phyloP scores from a whole-genome alignment of 2,888 invertebrate genomes.

The Dyspetes luteomarginatus region DNA sequence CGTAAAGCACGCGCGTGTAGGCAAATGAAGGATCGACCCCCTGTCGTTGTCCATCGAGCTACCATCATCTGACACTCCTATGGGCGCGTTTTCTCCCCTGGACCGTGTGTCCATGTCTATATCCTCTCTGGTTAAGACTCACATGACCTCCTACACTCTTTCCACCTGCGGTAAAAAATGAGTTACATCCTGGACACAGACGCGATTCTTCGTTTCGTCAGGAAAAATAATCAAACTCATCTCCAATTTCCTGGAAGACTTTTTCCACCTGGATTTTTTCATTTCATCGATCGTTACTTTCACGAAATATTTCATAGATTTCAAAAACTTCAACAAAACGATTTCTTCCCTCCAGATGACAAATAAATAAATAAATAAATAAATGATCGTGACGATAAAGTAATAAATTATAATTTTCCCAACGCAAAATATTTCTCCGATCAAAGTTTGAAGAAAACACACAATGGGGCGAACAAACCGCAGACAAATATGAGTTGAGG shows the following conservation, averaged over 20 bases:
- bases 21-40: slow-evolving; percentile 38
- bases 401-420: not conserved
- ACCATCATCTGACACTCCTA: slow-evolving; percentile 53
- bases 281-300: slow-evolving; percentile 8
- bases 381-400: not conserved
- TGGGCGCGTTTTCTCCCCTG: slow-evolving; percentile 29
- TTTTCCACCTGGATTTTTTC: slow-evolving; percentile 17
- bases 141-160: slow-evolving; percentile 66
- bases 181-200: slow-evolving; percentile 73
- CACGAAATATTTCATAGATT: not conserved
- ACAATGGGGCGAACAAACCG: slow-evolving; percentile 10
- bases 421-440: not conserved
- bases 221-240: slow-evolving; percentile 64
- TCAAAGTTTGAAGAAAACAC: too few relatives aligned
- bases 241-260: slow-evolving; percentile 52
- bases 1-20: slow-evolving; percentile 23
- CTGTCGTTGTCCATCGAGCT: slow-evolving; percentile 54
- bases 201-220: slow-evolving; percentile 57
- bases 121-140: slow-evolving; percentile 54
- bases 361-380: not conserved
- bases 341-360: not conserved
- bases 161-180: slow-evolving; percentile 71
- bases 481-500: slow-evolving; percentile 51
- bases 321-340: not conserved
- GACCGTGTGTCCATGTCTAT: slow-evolving; percentile 44